A percentile compares a stretch with the other conserved stretches of the same genome.
phyloP scores from a whole-genome alignment of 2,797 vertebrate species.

The Tokudaia muenninki region DNA sequence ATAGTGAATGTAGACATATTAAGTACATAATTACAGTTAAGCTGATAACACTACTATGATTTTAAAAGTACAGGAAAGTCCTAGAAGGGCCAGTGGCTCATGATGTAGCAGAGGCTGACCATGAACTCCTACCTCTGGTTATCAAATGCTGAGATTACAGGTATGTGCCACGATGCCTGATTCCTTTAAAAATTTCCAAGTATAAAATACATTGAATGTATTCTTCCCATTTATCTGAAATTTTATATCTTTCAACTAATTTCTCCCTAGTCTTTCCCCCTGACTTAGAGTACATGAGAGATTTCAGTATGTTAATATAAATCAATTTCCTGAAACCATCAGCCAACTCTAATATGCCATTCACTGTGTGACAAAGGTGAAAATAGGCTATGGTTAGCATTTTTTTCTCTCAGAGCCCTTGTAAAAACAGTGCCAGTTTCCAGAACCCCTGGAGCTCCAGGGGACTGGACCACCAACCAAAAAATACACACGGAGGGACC shows the following conservation, averaged over 20 bases:
- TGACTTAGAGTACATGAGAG: background rate
- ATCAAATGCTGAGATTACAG: background rate
- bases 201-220: background rate
- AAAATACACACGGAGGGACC: no score
- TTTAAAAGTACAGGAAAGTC: slow-evolving; percentile 6
- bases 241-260: background rate
- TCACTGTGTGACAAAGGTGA: slow-evolving; percentile 39
- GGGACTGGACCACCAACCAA: no score
- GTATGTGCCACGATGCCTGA: background rate
- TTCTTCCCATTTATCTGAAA: slow-evolving; percentile 3
- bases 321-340: slow-evolving; percentile 36
- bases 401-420: background rate
- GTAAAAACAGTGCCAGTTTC: slow-evolving; percentile 3
- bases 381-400: background rate
- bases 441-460: no score
- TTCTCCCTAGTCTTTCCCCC: background rate
- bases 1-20: background rate
- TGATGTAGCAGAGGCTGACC: background rate
- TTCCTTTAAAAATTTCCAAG: background rate
- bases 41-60: background rate
- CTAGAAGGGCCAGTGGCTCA: background rate
- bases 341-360: background rate
- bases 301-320: slow-evolving; percentile 50
- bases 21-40: slow-evolving; percentile 2
- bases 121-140: background rate